Conservation (phyloP, 2,888 invertebrate genomes). For the Pristionchus japonicus region DNA sequence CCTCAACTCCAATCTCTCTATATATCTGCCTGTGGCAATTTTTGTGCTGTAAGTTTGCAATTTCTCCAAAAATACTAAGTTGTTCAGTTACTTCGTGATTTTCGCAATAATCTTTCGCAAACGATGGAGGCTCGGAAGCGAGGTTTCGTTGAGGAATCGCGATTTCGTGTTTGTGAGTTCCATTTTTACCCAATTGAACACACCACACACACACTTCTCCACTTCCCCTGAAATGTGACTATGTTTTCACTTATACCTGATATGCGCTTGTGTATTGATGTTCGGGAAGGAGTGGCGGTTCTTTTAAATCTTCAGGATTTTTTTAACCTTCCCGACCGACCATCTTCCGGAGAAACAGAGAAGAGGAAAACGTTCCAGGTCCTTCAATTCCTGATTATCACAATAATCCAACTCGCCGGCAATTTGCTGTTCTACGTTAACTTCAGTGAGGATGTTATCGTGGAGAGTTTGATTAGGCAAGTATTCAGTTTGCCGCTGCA, state of each 20-base stretch:
- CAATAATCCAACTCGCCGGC: background rate
- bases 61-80: too few species aligned
- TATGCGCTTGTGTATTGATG: too few species aligned
- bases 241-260: too few species aligned
- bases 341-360: too few species aligned
- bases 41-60: background rate
- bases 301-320: too few species aligned
- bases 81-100: background rate
- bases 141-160: background rate
- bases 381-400: background rate
- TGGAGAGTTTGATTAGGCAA: slow-evolving; percentile 8
- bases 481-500: too few species aligned
- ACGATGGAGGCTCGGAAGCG: background rate
- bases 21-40: background rate
- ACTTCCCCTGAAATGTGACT: too few species aligned
- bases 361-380: background rate
- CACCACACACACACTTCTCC: too few species aligned
- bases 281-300: too few species aligned
- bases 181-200: background rate
- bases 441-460: background rate
- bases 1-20: background rate
- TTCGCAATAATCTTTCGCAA: background rate
- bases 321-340: too few species aligned
- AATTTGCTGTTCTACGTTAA: slow-evolving; percentile 1
- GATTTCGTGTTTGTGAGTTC: background rate